Conservation (phyloP, 64 coral and sea anemone genomes). For the Pachyseris speciosa region DNA sequence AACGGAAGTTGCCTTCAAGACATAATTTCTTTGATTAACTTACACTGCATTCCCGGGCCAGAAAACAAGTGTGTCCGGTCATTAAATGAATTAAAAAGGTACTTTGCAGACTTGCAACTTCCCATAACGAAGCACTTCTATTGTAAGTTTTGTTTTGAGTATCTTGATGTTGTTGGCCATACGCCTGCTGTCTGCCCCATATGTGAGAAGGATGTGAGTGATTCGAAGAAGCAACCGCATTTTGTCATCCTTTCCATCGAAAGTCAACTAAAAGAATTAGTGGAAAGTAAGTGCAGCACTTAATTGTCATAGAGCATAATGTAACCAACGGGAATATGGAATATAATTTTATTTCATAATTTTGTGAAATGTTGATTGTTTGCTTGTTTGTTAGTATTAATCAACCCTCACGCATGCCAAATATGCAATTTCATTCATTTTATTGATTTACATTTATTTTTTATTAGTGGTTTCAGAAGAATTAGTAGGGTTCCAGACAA, state of each 20-base stretch:
- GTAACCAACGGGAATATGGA: not conserved
- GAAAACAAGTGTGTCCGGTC: not conserved
- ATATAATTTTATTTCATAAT: not conserved
- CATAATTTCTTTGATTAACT: not conserved
- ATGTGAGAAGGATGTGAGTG: not conserved
- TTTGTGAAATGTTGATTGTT: too few species aligned
- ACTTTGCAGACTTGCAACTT: conserved; percentile 11
- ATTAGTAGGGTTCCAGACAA: too few species aligned
- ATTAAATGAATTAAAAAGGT: not conserved
- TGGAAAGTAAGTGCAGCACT: conserved; percentile 32
- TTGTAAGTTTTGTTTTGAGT: conserved; percentile 20
- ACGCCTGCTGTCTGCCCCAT: conserved; percentile 3
- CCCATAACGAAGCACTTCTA: conserved; percentile 29
- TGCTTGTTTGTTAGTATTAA: too few species aligned
- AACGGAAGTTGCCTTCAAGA: conserved; percentile 15
- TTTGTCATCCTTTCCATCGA: conserved; percentile 18
- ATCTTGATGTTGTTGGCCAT: not conserved
- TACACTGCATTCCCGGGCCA: not conserved
- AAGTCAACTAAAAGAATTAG: conserved; percentile 3
- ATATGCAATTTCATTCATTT: too few species aligned
- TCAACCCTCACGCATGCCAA: too few species aligned
- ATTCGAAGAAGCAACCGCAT: conserved; percentile 11
- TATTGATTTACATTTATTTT: too few species aligned
- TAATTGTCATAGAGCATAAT: not conserved
- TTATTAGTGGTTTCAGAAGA: too few species aligned